Percentiles rank a stretch among this genome's conserved stretches.
Conservation (phyloP, 2,888 invertebrate species). For the Leucophora obtusa region DNA sequence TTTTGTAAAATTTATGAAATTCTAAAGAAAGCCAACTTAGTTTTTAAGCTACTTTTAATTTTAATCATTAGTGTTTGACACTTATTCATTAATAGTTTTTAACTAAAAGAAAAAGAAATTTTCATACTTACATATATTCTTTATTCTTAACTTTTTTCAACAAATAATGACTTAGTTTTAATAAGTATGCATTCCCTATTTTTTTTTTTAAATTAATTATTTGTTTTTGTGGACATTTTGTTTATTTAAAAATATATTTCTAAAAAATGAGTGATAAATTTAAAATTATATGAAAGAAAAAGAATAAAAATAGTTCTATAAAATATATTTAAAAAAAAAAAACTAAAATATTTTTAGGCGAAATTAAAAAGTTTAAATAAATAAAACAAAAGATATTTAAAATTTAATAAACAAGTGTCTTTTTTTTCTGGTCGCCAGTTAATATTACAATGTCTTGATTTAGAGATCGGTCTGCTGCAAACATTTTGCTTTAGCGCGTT, state of each 20-base stretch:
- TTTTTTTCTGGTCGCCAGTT: too few relatives aligned
- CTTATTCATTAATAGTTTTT: conserved; percentile 24
- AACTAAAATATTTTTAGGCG: conserved; percentile 48
- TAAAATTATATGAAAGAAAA: conserved; percentile 16
- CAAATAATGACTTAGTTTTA: conserved; percentile 19
- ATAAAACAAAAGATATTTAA: conserved; percentile 27
- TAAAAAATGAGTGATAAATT: conserved; percentile 55
- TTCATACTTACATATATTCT: conserved; percentile 19
- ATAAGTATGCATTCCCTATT: conserved; percentile 41
- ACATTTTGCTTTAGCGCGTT: too few relatives aligned
- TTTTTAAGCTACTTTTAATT: conserved; percentile 43
- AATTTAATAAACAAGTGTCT: conserved; percentile 19
- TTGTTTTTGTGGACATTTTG: conserved; percentile 14
- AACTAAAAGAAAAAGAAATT: neutral
- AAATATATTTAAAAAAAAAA: neutral
- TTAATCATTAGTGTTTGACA: conserved; percentile 48
- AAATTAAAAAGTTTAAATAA: conserved; percentile 41
- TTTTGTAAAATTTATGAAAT: conserved; percentile 33
- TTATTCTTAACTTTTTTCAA: conserved; percentile 9
- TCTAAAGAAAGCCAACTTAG: conserved; percentile 45
- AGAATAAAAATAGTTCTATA: conserved; percentile 12
- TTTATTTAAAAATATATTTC: conserved; percentile 22
- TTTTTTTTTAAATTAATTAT: neutral
- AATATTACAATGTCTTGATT: too few relatives aligned
- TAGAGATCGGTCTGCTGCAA: too few relatives aligned